These are phyloP conservation scores for Sisyra terminalis DNA, from an alignment of 2,888 invertebrate genomes.

Conservation along the genomic window DNA sequence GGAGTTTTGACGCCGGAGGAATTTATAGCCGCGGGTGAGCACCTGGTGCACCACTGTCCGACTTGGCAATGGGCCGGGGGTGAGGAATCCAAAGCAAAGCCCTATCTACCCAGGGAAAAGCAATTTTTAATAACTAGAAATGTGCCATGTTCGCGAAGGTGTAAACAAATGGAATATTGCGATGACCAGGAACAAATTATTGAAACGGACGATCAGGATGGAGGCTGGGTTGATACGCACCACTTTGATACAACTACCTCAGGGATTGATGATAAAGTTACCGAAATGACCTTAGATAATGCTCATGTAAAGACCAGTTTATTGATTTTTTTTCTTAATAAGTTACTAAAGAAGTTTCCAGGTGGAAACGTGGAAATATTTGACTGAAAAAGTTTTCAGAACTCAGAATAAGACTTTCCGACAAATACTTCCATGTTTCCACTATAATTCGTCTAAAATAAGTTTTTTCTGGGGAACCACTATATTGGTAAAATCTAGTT, in stretches of 20 bases:
- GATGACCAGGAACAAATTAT: conserved; percentile 84
- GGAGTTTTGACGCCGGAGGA: conserved; percentile 98
- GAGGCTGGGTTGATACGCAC: conserved; percentile 98
- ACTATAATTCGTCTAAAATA: too few species aligned
- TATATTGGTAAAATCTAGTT: too few species aligned
- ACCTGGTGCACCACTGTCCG: conserved; percentile 96
- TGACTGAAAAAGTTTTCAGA: background rate
- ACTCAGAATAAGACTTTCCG: too few species aligned
- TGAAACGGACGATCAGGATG: conserved; percentile 70
- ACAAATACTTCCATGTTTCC: too few species aligned
- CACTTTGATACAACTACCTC: conserved; percentile 55
- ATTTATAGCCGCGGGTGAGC: conserved; percentile 97
- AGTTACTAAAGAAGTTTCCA: too few species aligned
- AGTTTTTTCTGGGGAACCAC: too few species aligned
- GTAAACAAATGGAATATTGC: conserved; percentile 90
- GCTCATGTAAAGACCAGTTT: conserved; percentile 27
- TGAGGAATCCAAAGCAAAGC: conserved; percentile 73
- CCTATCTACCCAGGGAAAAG: conserved; percentile 86
- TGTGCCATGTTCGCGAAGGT: conserved; percentile 91
- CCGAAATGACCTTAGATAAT: conserved; percentile 78
- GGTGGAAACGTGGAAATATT: too few species aligned
- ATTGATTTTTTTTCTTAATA: too few species aligned
- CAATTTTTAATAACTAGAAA: conserved; percentile 95
- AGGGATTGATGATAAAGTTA: conserved; percentile 56
- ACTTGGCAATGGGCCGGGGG: conserved; percentile 98